Percentiles rank a stretch among this genome's conserved stretches.
phyloP scores from a whole-genome alignment of 2,797 vertebrate species.

The Mastacembelus armatus region DNA sequence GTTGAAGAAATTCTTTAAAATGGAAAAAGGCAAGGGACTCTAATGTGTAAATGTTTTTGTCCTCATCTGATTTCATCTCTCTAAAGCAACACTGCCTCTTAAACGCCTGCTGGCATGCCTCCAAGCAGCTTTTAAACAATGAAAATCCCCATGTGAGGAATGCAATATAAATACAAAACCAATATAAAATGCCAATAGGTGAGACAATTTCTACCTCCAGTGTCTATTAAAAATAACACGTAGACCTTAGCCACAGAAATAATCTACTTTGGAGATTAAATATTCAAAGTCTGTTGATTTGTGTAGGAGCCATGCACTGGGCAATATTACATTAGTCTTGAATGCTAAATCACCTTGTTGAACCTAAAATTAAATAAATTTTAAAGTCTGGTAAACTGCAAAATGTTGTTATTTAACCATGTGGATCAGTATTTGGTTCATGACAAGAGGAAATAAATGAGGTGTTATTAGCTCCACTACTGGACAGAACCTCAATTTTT shows the following conservation, averaged over 20 bases:
- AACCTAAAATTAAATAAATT: neutral
- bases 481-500: slow-evolving; percentile 25
- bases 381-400: neutral
- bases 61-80: slow-evolving; percentile 45
- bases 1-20: slow-evolving; percentile 38
- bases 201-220: slow-evolving; percentile 42
- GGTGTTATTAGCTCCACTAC: slow-evolving; percentile 20
- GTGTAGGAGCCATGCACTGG: slow-evolving; percentile 9
- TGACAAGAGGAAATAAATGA: slow-evolving; percentile 29
- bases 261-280: slow-evolving; percentile 29
- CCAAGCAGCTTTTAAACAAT: slow-evolving; percentile 63
- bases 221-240: slow-evolving; percentile 39
- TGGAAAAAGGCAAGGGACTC: slow-evolving; percentile 31
- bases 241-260: slow-evolving; percentile 23
- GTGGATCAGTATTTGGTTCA: neutral
- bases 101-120: slow-evolving; percentile 52
- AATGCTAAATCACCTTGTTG: slow-evolving; percentile 2
- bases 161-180: slow-evolving; percentile 58
- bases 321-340: neutral
- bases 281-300: slow-evolving; percentile 19
- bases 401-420: slow-evolving; percentile 3
- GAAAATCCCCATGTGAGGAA: slow-evolving; percentile 29
- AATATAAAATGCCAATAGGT: slow-evolving; percentile 55
- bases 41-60: slow-evolving; percentile 43
- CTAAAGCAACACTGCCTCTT: slow-evolving; percentile 38